Conservation (phyloP, 2,888 invertebrate genomes). For the Melanargia galathea region DNA sequence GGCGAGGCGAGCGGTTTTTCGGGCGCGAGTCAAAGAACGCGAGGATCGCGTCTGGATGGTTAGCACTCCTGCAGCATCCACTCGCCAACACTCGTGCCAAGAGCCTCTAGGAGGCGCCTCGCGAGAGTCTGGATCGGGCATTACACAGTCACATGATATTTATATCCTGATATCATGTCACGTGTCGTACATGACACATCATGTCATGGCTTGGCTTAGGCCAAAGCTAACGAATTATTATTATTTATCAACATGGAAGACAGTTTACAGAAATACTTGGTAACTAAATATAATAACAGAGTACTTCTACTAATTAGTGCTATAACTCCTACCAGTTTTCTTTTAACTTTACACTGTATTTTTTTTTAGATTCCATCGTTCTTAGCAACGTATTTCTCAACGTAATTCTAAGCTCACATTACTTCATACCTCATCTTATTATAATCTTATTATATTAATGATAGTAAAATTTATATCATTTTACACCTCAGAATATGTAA, state of each 20-base stretch:
- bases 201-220: not conserved
- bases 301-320: not conserved
- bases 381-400: too few species aligned
- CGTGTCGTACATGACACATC: too few species aligned
- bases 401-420: too few species aligned
- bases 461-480: not conserved
- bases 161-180: not conserved
- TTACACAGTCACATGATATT: too few species aligned
- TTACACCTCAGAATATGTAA: not conserved
- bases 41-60: too few species aligned
- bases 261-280: conserved; percentile 14
- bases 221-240: not conserved
- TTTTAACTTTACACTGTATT: not conserved
- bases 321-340: not conserved
- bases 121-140: too few species aligned
- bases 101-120: too few species aligned
- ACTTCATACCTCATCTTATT: not conserved
- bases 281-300: not conserved
- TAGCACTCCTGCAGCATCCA: too few species aligned
- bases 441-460: not conserved
- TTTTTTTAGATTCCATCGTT: too few species aligned
- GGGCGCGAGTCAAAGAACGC: too few species aligned
- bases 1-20: too few species aligned
- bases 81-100: too few species aligned
- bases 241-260: conserved; percentile 10